These are phyloP conservation scores for Pristionchus exspectatus DNA, from an alignment of 2,888 invertebrate species.

Conservation along the genomic window DNA sequence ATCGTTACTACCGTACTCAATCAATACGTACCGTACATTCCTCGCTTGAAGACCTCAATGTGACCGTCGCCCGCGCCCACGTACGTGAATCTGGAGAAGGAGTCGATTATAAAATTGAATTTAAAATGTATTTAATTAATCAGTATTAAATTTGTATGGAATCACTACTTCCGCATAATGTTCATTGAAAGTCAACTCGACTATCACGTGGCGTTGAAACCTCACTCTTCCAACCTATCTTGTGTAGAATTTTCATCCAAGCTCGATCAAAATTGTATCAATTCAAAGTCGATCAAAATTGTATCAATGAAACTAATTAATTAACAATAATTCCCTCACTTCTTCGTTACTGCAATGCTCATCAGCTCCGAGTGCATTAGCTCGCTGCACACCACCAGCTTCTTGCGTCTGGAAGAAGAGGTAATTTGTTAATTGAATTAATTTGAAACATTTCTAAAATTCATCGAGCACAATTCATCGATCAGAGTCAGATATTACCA, in stretches of 20 bases:
- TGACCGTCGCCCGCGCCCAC: slow-evolving; percentile 71
- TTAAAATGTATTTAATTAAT: background rate
- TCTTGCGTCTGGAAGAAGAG: slow-evolving; percentile 55
- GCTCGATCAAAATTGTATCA: background rate
- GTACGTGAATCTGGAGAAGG: slow-evolving; percentile 65
- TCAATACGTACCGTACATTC: slow-evolving; percentile 69
- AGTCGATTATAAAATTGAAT: too few species aligned
- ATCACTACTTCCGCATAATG: background rate
- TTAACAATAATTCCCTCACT: slow-evolving; percentile 56
- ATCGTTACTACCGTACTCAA: slow-evolving; percentile 9
- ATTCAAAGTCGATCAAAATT: too few species aligned
- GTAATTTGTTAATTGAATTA: too few species aligned
- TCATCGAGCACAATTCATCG: too few species aligned
- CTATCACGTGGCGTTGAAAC: background rate
- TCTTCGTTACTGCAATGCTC: slow-evolving; percentile 65
- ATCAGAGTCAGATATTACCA: too few species aligned
- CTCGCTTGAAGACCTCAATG: slow-evolving; percentile 72
- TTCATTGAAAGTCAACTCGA: background rate
- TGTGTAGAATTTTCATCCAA: background rate
- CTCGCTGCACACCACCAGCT: slow-evolving; percentile 68
- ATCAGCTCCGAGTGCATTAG: slow-evolving; percentile 73
- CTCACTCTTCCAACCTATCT: background rate
- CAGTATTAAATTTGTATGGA: background rate
- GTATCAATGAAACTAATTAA: background rate
- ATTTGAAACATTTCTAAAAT: too few species aligned